Evolutionary conservation across 2,888 invertebrate genomes (phyloP), one percentile per base, ranked within the genome.

Genomic region (Orthonevra nobilis): DNA sequence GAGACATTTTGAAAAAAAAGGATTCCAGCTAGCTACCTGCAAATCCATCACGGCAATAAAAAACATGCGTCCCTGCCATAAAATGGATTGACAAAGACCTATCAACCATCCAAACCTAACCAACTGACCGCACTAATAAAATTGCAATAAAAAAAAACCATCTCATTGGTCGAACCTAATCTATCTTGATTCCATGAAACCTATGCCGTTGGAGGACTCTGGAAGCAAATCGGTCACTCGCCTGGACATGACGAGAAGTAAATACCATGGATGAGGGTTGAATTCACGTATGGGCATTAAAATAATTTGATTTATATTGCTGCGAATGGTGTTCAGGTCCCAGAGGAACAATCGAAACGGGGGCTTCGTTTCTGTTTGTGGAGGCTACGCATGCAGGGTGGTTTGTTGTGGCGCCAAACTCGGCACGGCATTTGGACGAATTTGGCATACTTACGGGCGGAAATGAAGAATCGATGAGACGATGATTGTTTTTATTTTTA

Each of bases 271-370:
- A 26, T 56, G 28, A 12, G 36, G 36, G 3, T 17, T 36, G 23
- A n/a, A 28, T 30, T 44, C 44, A 28, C 54, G 23, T 38, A 28
- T 10, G 20, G 44, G 10, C 44, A 58, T 50, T 66, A 50, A 50
- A 60, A 60, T 73, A 73, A 73, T 73, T 64, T 50, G 64, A 60
- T 73, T 56, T 66, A 36, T 66, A 58, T 73, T 60, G 40, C 44
- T 52, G 50, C 14, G 36, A 42, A 44, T 36, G 34, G 26, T 38
- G 52, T 14, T 15, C 28, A 15, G 30, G 15, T 56, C 40, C 28
- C 56, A 3, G 10, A 7, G 56, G 56, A 56, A 28, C 28, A 28
- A 56, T 40, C 40, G 32, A 40, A 40, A 12, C 17, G 38, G 14
- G 38, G 38, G 34, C 32, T 32, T 10, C 15, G 30, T 19, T 26